Percentiles rank a stretch among this genome's conserved stretches.
Evolutionary conservation across 2,888 invertebrate genomes (phyloP).

Genomic region (Villa cingulata): DNA sequence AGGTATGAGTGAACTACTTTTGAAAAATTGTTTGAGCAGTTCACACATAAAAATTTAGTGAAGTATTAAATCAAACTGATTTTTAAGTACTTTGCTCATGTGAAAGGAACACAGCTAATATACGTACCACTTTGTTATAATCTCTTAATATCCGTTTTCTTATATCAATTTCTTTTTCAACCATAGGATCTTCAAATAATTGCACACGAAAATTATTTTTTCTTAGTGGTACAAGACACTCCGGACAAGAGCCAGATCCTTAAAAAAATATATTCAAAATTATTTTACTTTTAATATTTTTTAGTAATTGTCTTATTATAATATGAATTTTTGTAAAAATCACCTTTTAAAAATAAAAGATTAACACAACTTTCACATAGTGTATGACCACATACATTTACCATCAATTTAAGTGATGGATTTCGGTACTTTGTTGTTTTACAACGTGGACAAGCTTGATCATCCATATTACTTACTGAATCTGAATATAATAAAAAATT

Average conservation of each 20-base stretch:
- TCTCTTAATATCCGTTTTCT: constrained; percentile 75
- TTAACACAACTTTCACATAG: constrained; percentile 97
- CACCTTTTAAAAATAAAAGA: constrained; percentile 87
- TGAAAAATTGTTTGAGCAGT: no score
- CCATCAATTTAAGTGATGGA: constrained; percentile 91
- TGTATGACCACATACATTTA: constrained; percentile 95
- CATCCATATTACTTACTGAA: constrained; percentile 34
- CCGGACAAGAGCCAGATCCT: constrained; percentile 90
- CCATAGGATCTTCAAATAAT: constrained; percentile 87
- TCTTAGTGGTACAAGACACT: constrained; percentile 77
- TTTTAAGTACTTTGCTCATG: no score
- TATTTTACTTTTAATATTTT: no score
- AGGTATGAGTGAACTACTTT: no score
- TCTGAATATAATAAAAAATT: no score
- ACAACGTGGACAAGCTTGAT: constrained; percentile 67
- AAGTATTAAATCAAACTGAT: no score
- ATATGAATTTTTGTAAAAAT: constrained; percentile 7
- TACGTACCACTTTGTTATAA: constrained; percentile 64
- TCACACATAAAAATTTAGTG: neutral
- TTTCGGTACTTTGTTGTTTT: constrained; percentile 95
- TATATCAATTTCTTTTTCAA: constrained; percentile 97
- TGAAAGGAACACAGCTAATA: no score
- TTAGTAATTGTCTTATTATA: no score
- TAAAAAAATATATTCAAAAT: neutral
- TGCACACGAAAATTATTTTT: constrained; percentile 87